Conservation (phyloP, 2,113 vertebrate genomes). For the Oenanthe melanoleuca region DNA sequence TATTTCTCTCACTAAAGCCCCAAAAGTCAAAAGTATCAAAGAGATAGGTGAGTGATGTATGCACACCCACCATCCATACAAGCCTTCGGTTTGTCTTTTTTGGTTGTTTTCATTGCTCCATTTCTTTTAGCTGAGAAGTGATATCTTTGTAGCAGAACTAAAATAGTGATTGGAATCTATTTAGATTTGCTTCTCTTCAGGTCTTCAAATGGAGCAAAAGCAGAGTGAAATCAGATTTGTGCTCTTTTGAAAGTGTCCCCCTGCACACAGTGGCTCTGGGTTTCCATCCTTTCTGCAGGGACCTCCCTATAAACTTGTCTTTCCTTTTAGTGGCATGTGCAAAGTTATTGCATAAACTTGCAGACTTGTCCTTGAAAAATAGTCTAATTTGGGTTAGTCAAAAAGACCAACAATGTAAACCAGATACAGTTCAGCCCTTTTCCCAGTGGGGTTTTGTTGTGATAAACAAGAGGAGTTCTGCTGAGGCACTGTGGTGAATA, state of each 20-base stretch:
- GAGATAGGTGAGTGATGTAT: too few species aligned
- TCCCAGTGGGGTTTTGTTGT: neutral
- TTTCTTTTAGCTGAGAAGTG: neutral
- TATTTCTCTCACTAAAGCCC: neutral
- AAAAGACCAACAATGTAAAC: neutral
- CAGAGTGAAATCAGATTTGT: neutral
- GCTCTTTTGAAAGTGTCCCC: neutral
- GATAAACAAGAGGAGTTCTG: neutral
- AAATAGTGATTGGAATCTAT: neutral
- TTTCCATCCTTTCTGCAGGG: neutral
- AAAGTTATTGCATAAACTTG: neutral
- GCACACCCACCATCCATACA: neutral
- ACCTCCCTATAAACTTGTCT: neutral
- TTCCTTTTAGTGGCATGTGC: neutral
- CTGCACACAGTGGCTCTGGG: neutral
- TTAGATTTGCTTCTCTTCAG: neutral
- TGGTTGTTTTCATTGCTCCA: neutral
- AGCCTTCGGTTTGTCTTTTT: neutral
- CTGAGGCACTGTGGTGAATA: neutral
- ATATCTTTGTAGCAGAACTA: neutral
- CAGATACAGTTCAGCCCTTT: neutral
- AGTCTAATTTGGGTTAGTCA: neutral
- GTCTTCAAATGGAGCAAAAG: neutral
- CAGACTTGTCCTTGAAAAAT: neutral
- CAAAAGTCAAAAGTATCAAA: neutral